Base-by-base conservation (phyloP, 2,797 vertebrate species). In the Diplodus puntazzo region DNA sequence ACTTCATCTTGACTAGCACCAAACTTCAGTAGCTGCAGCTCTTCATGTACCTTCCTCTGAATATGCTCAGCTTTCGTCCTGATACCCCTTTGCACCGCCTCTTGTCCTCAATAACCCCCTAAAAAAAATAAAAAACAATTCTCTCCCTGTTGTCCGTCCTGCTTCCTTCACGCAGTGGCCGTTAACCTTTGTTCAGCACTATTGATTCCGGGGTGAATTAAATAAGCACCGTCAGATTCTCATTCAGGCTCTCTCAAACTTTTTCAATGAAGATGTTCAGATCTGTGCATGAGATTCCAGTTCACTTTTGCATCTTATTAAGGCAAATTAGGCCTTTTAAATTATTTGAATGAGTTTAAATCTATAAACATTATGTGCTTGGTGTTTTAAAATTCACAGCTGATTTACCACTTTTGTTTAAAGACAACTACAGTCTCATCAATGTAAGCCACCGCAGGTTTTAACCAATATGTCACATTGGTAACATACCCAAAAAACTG, bases 1-100 rank as follows among this genome's bases (percentile, higher is more conserved):
- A 43, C 82, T 78, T 94, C 94, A 94, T 95, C 43, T 83, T 42
- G 45, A 60, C 21, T 0, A 60, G n/a, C 52, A 79, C 42, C 55
- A 68, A 27, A 55, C 11, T 1, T 45, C 52, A 52, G 68, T 0
- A 42, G 39, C 8, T 8, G 42, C 59, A 16, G 5, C 11, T 2
- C 21, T 43, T 58, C n/a, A 0, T 23, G 23, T 10, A 30, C 39
- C 11, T 43, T 21, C 27, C 4, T 73, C 11, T 85, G 80, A 83
- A 88, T 89, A 80, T 18, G 16, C 11, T 27, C 66, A 46, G 13
- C n/a, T 5, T 16, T 20, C 39, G 64, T 49, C 46, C 55, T 2
- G 0, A 48, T 11, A 20, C 54, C 42, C 1, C 23, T 1, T 12
- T 1, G 77, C 54, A 0, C 80, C 82, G 9, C 84, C 83, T 67